Evolutionary conservation across 2,797 vertebrate species (phyloP), one percentile per base, ranked within the genome.

Genomic region (Tinamus major): DNA sequence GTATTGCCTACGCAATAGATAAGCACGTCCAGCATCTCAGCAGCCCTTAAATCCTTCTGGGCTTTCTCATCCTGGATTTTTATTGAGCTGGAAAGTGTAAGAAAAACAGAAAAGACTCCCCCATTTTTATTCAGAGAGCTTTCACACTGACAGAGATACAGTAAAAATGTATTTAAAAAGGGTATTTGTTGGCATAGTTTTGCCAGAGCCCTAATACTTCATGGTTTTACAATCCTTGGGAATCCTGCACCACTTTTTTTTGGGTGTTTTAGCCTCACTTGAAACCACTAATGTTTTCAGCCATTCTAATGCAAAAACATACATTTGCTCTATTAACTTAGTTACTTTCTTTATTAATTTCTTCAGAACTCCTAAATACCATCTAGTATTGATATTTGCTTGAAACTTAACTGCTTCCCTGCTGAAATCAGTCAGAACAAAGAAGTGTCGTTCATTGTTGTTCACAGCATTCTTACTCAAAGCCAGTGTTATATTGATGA

Each of bases 331-430:
- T 51, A 79, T 37, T 78, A 27, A 35, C 71, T 88, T 78, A 0
- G 59, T 87, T 92, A 12, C 44, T 83, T 82, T 58, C 49, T 41
- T 89, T 82, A 80, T 85, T 85, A 83, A 75, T 89, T 93, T 93
- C 42, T 83, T 91, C 82, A 37, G 74, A 76, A 70, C 49, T 91
- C 42, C 69, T 56, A 81, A 91, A 83, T 89, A n/a, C 41, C 85
- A 89, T 68, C 76, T 89, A 21, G 48, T 80, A 69, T 75, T 71
- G 55, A 89, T 33, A 63, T 92, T 93, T 94, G 56, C 76, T 89
- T 44, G 42, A 62, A 93, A 91, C 17, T 27, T 82, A 85, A 55
- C 68, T 41, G 49, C 33, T 83, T 90, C 46, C 48, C 24, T 72
- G 31, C 31, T 87, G 69, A 93, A 90, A 89, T 70, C 42, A 46